These are phyloP conservation scores for Genyomyrus donnyi DNA, from an alignment of 2,113 vertebrate species.

Conservation along the genomic window DNA sequence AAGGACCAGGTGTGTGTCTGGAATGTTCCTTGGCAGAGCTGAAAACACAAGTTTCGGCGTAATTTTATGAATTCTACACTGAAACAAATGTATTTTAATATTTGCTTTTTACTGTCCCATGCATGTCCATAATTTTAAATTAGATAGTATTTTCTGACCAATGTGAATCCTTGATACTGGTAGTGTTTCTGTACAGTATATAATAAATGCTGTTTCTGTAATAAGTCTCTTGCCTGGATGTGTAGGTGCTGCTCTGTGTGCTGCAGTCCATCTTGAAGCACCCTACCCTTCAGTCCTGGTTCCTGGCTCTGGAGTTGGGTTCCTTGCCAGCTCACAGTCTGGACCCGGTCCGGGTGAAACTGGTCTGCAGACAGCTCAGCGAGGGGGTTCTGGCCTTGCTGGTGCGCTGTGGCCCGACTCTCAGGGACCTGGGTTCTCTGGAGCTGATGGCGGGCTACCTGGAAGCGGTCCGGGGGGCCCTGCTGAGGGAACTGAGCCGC, in stretches of 20 bases:
- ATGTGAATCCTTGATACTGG: background rate
- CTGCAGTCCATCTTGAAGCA: constrained; percentile 70
- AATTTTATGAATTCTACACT: background rate
- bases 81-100: background rate
- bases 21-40: background rate
- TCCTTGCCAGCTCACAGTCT: constrained; percentile 65
- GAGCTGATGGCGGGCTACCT: constrained; percentile 58
- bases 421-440: constrained; percentile 45
- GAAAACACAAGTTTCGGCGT: background rate
- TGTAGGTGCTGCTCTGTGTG: constrained; percentile 61
- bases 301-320: constrained; percentile 71
- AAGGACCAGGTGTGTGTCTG: constrained; percentile 44
- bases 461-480: constrained; percentile 51
- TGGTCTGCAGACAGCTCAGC: constrained; percentile 63
- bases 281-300: constrained; percentile 78
- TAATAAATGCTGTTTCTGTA: background rate
- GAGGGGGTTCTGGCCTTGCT: constrained; percentile 61
- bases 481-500: constrained; percentile 62
- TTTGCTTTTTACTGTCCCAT: background rate
- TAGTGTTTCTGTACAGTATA: background rate
- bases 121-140: background rate
- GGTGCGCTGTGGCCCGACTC: constrained; percentile 42
- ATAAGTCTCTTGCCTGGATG: constrained; percentile 8
- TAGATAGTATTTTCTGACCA: background rate
- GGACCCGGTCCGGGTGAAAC: constrained; percentile 66